Base-by-base conservation (phyloP, 2,797 vertebrate species). In the Lutjanus argentimaculatus region DNA sequence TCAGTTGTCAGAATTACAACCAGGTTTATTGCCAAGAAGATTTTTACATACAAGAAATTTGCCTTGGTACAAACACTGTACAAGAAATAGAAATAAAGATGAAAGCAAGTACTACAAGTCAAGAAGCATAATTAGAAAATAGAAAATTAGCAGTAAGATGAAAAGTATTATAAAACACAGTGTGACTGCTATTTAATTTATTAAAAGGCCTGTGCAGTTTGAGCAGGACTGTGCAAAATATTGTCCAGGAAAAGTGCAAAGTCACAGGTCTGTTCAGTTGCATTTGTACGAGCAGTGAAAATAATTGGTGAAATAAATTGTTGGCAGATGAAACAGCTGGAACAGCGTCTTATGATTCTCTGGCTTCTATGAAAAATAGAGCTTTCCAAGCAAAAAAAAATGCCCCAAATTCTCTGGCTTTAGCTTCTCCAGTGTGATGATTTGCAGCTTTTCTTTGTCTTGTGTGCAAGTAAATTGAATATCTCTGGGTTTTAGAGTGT, bases 241-340 rank as follows among this genome's bases (percentile, higher is more conserved):
- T 36, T 36, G 30, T 36, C 30, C 30, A 36, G 30, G 30, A 36
- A 36, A 36, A 36, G 30, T 36, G 30, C 30, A 36, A 36, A 57
- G 19, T 74, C 49, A 25, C 15, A 12, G 61, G 55, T 67, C 22
- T 22, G 1, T 56, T 74, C 3, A 16, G 0, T 22, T 43, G 52
- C 17, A 25, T 66, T 30, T 19, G 56, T 40, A 42, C 61, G 40
- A 40, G 16, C 59, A 36, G 36, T 45, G 10, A 21, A 3, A 51
- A 22, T 30, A n/a, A 25, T 67, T 42, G 11, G 45, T 43, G 12
- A 19, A 59, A 45, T 17, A 21, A 21, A 22, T 11, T 72, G 45
- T 22, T 9, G 19, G 66, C 8, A 7, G 40, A 48, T 56, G 36
- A 49, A 68, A 59, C 72, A 55, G 53, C 56, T 78, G n/a, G n/a